These are phyloP conservation scores for Pantherophis vulpinus DNA, from an alignment of 2,797 vertebrate genomes.

Conservation along the genomic window DNA sequence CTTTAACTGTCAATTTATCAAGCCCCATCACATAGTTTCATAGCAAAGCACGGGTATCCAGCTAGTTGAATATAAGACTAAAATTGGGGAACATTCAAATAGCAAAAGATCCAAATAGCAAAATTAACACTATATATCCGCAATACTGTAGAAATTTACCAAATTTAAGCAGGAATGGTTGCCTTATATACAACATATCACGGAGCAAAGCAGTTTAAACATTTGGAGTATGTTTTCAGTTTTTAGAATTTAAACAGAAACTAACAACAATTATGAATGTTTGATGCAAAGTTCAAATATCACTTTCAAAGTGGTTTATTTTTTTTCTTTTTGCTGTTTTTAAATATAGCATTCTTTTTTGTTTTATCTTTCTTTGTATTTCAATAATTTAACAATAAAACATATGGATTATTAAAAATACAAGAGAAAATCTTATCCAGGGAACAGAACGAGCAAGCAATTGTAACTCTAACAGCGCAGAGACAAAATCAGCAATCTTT, in stretches of 20 bases:
- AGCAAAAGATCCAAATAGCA: too few species aligned
- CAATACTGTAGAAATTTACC: neutral
- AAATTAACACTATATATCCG: neutral
- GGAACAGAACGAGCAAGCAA: neutral
- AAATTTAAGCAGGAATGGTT: neutral
- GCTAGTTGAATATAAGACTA: neutral
- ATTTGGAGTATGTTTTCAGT: neutral
- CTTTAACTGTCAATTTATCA: too few species aligned
- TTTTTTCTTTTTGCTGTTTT: neutral
- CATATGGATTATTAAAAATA: neutral
- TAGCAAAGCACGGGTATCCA: too few species aligned
- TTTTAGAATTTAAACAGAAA: neutral
- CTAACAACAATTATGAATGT: neutral
- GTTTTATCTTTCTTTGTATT: neutral
- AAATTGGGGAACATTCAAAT: neutral
- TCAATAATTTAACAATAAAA: neutral
- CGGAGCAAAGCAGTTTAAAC: neutral
- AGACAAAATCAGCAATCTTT: neutral
- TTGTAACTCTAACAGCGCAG: neutral
- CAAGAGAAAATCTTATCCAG: neutral
- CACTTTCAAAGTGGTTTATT: neutral
- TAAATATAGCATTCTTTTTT: neutral
- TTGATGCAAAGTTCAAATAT: neutral
- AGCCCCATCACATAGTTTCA: too few species aligned
- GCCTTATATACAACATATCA: neutral